Base-by-base conservation (phyloP, 2,888 invertebrate species). In the Tenthredo notha region DNA sequence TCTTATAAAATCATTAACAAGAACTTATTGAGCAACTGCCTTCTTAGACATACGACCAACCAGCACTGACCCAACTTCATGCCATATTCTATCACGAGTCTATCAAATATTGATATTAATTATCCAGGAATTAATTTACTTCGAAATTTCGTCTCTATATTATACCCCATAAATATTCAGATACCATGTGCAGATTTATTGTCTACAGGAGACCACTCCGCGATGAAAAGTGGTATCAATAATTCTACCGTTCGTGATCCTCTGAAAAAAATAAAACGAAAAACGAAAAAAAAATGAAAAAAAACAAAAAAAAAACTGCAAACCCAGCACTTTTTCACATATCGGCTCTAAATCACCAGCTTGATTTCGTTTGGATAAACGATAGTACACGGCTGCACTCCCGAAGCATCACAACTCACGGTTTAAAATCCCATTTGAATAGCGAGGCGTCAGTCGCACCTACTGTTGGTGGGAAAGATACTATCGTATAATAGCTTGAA, bases 1-100 rank as follows among this genome's bases (percentile, higher is more conserved):
- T 58, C 80, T 80, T 80, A 80, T 80, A 80, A 80, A 80, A 80
- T 80, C 80, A 80, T 80, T 80, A 80, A 80, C 80, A 80, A 80
- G 80, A 80, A 80, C 80, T 80, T 61, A 80, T 80, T 80, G 80
- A 80, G 58, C 61, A 80, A 80, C 61, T 80, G 40, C 61, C 80
- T 80, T 33, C 80, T 61, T 18, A 80, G 80, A 80, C 80, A 40
- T 80, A 40, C 80, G 21, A 80, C 15, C 58, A 61, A 21, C 37
- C 9, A 40, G n/a, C 72, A 43, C 21, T 43, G 33, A 18, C 29
- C 33, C 15, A 67, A 29, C 25, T 33, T 33, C 33, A 18, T 67
- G 33, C 67, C 21, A n/a, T 21, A 21, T 21, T 43, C 6, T 12
- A 67, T 74, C n/a, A 10, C 40, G 21, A 21, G 43, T 15, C 29